Conservation (phyloP, 2,888 invertebrate genomes). For the Thera britannica region DNA sequence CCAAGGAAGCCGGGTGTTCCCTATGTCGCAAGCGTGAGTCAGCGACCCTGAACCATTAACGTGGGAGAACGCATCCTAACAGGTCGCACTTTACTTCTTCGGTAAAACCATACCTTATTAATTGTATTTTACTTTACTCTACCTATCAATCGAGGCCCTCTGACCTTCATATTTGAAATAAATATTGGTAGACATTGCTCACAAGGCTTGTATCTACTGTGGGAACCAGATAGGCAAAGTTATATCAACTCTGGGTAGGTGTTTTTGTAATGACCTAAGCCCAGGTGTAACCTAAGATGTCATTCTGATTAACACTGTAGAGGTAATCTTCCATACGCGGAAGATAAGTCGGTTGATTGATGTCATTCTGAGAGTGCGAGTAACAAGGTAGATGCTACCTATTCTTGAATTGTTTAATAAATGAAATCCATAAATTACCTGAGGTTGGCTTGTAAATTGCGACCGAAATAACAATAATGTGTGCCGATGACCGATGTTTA, state of each 20-base stretch:
- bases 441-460: conserved; percentile 49
- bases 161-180: no score
- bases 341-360: conserved; percentile 22
- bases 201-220: no score
- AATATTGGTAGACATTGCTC: no score
- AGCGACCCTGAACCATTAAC: conserved; percentile 73
- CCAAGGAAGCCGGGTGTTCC: conserved; percentile 76
- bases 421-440: conserved; percentile 47
- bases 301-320: background rate
- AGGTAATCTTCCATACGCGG: conserved; percentile 4
- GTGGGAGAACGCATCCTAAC: conserved; percentile 59
- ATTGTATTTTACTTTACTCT: no score
- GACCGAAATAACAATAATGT: conserved; percentile 59
- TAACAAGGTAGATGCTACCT: background rate
- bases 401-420: conserved; percentile 37
- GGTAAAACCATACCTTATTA: background rate
- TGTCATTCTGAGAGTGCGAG: conserved; percentile 6
- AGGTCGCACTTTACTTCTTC: conserved; percentile 46
- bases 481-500: conserved; percentile 62
- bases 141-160: no score
- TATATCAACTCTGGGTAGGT: no score
- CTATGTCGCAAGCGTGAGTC: conserved; percentile 69
- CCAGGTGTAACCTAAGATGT: background rate
- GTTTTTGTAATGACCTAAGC: conserved; percentile 1
- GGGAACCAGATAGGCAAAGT: no score